Conservation (phyloP, 2,113 vertebrate species). For the Pungitius pungitius region DNA sequence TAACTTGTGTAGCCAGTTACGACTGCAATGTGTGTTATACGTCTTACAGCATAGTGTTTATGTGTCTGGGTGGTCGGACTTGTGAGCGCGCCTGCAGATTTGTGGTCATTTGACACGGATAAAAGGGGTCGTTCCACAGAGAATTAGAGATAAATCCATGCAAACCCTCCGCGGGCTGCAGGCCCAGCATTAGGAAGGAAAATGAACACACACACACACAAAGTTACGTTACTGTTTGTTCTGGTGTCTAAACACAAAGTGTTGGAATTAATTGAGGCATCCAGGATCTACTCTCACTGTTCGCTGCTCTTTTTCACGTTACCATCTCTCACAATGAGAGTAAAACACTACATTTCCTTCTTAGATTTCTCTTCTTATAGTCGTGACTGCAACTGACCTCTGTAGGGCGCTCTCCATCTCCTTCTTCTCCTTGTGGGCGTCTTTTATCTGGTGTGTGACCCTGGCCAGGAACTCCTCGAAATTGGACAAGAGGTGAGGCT, state of each 20-base stretch:
- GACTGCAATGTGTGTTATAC: too few species aligned
- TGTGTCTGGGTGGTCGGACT: slow-evolving; percentile 16
- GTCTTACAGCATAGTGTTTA: neutral
- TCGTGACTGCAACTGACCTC: slow-evolving; percentile 74
- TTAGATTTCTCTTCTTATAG: neutral
- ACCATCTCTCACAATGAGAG: neutral
- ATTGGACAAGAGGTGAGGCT: slow-evolving; percentile 87
- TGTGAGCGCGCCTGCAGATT: slow-evolving; percentile 46
- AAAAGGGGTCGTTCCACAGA: slow-evolving; percentile 47
- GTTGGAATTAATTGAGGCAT: slow-evolving; percentile 29
- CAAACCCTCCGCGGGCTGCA: neutral
- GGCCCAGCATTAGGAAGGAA: neutral
- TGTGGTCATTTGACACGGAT: slow-evolving; percentile 65
- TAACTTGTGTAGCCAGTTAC: too few species aligned
- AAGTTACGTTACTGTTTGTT: slow-evolving; percentile 15
- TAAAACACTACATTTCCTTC: neutral
- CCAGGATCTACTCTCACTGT: neutral
- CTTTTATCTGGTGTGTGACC: slow-evolving; percentile 88
- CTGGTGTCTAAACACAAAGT: slow-evolving; percentile 2
- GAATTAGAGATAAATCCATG: slow-evolving; percentile 62
- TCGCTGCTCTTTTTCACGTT: neutral
- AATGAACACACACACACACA: slow-evolving; percentile 9
- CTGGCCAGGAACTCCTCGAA: slow-evolving; percentile 91
- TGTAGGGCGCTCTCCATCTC: slow-evolving; percentile 88
- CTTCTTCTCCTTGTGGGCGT: slow-evolving; percentile 88